Conservation (phyloP, 2,113 vertebrate species). For the Albula glossodonta region DNA sequence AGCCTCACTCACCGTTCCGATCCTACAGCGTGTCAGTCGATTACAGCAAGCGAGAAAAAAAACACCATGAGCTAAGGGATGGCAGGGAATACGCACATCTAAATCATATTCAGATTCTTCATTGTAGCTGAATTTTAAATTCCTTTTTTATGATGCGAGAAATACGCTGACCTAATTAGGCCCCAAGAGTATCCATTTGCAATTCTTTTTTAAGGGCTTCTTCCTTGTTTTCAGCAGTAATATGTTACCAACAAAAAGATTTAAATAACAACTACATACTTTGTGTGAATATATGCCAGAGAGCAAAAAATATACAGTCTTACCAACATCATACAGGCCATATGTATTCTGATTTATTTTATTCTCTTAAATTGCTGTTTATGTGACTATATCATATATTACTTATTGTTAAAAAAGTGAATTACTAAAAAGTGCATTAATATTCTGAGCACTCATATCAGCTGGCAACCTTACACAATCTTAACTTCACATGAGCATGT, state of each 20-base stretch:
- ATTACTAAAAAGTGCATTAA: too few species aligned
- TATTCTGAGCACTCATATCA: too few species aligned
- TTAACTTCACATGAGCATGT: too few species aligned
- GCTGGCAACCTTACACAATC: too few species aligned
- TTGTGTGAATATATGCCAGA: background rate
- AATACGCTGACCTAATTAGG: constrained; percentile 48
- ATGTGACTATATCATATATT: background rate
- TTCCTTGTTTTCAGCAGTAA: constrained; percentile 21
- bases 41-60: constrained; percentile 1
- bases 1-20: background rate
- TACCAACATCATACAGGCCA: background rate
- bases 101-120: constrained; percentile 38
- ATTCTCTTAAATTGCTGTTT: background rate
- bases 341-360: background rate
- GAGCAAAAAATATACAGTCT: background rate
- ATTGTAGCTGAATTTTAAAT: constrained; percentile 43
- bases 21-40: constrained; percentile 14
- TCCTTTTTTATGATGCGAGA: constrained; percentile 20
- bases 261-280: constrained; percentile 13
- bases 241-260: background rate
- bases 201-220: constrained; percentile 25
- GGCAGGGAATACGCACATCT: constrained; percentile 38
- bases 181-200: constrained; percentile 39
- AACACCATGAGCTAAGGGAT: background rate
- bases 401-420: background rate